Conservation (phyloP, 1,140 invertebrate genomes). For the Thaumatotibia leucotreta region DNA sequence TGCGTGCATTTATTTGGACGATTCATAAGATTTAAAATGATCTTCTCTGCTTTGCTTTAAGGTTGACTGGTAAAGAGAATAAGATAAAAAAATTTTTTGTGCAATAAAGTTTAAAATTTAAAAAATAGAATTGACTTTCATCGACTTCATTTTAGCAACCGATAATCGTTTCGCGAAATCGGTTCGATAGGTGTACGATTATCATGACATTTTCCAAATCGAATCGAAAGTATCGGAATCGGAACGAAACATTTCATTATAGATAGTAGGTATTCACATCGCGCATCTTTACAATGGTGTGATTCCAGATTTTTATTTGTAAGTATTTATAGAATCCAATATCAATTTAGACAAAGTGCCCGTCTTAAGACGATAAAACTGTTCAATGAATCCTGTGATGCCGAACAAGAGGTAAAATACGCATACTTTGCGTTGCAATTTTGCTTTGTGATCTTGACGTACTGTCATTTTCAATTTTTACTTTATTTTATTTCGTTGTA, state of each 20-base stretch:
- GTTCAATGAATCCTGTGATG: conserved; percentile 39
- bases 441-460: conserved; percentile 58
- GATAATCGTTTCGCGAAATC: background rate
- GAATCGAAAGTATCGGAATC: background rate
- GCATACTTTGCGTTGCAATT: conserved; percentile 37
- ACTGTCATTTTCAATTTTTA: conserved; percentile 71
- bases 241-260: background rate
- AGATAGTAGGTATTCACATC: conserved; percentile 13
- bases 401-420: conserved; percentile 54
- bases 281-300: conserved; percentile 70
- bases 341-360: conserved; percentile 62
- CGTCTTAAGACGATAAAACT: conserved; percentile 50
- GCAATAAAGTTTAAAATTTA: background rate
- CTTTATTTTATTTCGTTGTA: conserved; percentile 72
- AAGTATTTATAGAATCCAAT: conserved; percentile 76
- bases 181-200: background rate
- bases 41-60: too few relatives aligned
- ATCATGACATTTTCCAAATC: conserved; percentile 4
- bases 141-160: too few relatives aligned
- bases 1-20: too few relatives aligned
- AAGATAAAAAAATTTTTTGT: background rate
- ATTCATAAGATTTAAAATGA: too few relatives aligned
- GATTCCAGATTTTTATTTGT: conserved; percentile 77
- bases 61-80: too few relatives aligned
- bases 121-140: too few relatives aligned